Evolutionary conservation across 2,888 invertebrate species (phyloP), one percentile per base, ranked within the genome.

Genomic region (Drosophila melanocephala): DNA sequence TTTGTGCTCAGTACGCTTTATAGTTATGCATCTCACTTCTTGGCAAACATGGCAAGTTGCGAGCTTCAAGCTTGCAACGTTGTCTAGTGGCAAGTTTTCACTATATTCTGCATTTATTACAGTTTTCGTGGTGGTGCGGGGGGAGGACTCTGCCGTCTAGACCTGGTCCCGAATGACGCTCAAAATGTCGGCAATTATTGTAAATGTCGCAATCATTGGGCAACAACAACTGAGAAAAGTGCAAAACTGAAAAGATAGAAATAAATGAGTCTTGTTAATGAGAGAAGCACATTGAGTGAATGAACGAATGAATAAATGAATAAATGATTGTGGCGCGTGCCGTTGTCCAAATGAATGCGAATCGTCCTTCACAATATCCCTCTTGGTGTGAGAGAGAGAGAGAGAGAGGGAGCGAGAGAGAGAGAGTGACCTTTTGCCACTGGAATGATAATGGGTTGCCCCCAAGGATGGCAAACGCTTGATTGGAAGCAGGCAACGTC

Each of bases 11-110:
- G 62, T 77, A 76, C 87, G 84, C 81, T 88, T 86, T 84, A 86
- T 86, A 84, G 89, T 81, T 86, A 74, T 82, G 87, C 87, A 79
- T 89, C 88, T 84, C 67, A 77, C 58, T 77, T 77, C 83, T 84
- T 74, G 73, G 70, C 65, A 62, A 30, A 58, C 30, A 59, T 62
- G 71, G 74, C 62, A 68, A 82, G 85, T 72, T 56, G 69, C 63
- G 64, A 55, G 62, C 33, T 30, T 16, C 6, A 71, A 62, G 62
- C 33, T 30, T 44, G 33, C 19, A 50, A 60, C 33, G 22, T 35
- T 47, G 26, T 16, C 51, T 16, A 28, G 42, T 50, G 28, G 60
- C 57, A 58, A 77, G 53, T 63, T 76, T 68, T 52, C 76, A 63
- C 69, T 50, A 72, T 55, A 33, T 63, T 63, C 67, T 58, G 59